Evolutionary conservation across 2,113 vertebrate species (phyloP).

Genomic region (Pollachius pollachius): DNA sequence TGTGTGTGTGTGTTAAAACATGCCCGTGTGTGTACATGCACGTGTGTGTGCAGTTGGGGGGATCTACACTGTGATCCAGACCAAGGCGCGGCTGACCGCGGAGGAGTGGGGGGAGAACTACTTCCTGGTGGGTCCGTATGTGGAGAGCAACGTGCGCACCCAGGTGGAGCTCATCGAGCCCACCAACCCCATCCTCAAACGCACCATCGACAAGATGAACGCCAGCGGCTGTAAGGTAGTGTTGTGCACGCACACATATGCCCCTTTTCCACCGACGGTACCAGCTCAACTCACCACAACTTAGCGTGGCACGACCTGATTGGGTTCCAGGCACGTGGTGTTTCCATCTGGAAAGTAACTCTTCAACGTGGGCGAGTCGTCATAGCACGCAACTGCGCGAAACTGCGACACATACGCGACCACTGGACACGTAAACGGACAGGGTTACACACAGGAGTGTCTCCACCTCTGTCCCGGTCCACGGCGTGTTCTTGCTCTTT

Average conservation of each 20-base stretch:
- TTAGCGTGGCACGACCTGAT: background rate
- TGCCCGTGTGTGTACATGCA: background rate
- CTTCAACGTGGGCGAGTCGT: too few species aligned
- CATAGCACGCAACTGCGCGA: too few species aligned
- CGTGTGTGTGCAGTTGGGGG: conserved; percentile 79
- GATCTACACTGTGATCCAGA: conserved; percentile 94
- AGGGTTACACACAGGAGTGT: too few species aligned
- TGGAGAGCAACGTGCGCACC: conserved; percentile 88
- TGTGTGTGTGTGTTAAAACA: conserved; percentile 1
- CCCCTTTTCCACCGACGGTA: background rate
- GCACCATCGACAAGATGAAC: conserved; percentile 89
- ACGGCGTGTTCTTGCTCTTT: too few species aligned
- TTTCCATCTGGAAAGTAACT: too few species aligned
- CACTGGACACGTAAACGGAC: too few species aligned
- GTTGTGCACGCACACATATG: background rate
- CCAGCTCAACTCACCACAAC: too few species aligned
- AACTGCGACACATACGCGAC: too few species aligned
- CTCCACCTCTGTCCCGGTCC: too few species aligned
- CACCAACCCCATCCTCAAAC: conserved; percentile 77
- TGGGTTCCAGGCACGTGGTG: too few species aligned
- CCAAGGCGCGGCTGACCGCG: conserved; percentile 87
- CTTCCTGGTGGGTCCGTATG: conserved; percentile 89
- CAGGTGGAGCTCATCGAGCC: conserved; percentile 92
- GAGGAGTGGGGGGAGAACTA: conserved; percentile 95
- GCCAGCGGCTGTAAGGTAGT: conserved; percentile 88